These are phyloP conservation scores for Sturnira hondurensis DNA, from an alignment of 2,113 vertebrate genomes.

Conservation along the genomic window DNA sequence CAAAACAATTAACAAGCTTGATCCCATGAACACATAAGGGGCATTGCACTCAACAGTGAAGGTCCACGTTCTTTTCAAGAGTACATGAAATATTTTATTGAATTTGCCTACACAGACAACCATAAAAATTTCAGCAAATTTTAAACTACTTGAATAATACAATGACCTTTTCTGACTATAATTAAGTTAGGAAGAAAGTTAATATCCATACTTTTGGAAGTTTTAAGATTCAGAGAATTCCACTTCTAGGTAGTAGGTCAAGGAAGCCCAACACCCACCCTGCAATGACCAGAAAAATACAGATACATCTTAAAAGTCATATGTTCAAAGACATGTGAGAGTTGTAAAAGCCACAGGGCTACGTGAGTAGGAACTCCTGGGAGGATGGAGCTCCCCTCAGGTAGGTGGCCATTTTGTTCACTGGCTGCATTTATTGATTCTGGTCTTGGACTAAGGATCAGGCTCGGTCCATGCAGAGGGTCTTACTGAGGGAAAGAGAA, in stretches of 20 bases:
- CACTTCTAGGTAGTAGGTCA: not conserved
- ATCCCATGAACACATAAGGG: not conserved
- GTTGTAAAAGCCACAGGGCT: not conserved
- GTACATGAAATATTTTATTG: conserved; percentile 1
- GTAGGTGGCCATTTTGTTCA: not conserved
- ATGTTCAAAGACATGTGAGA: not conserved
- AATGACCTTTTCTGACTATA: not conserved
- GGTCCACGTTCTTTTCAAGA: not conserved
- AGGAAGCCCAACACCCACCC: not conserved
- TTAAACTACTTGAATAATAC: not conserved
- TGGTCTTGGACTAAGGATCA: not conserved
- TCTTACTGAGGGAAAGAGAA: not conserved
- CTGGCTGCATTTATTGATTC: not conserved
- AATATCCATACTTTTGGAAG: not conserved
- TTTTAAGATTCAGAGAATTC: conserved; percentile 15
- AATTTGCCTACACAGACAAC: not conserved
- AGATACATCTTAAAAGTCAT: not conserved
- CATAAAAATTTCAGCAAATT: conserved; percentile 10
- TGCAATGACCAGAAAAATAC: not conserved
- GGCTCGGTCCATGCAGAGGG: not conserved
- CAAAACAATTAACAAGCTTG: not conserved
- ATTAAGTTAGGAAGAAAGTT: not conserved
- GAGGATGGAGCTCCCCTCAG: not conserved
- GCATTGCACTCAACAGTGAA: not conserved
- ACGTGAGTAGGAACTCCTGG: not conserved